Base-by-base conservation (phyloP, 2,888 invertebrate species). In the Rhingia rostrata region DNA sequence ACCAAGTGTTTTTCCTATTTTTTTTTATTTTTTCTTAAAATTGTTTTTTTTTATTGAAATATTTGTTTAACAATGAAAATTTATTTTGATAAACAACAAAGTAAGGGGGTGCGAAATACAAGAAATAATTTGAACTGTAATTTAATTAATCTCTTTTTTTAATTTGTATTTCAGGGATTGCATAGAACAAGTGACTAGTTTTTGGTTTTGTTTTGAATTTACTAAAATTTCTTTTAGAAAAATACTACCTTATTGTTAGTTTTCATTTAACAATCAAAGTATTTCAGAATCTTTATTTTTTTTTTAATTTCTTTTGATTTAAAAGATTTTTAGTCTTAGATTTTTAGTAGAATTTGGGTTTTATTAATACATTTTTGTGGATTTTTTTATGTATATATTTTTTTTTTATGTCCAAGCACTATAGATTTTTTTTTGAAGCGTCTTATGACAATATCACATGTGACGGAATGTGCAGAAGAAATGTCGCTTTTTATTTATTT, bases 291-390 rank as follows among this genome's bases (percentile, higher is more conserved):
- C 12, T 39, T 22, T 56, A 39, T 33, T 69, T 54, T 4, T 43
- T 30, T 33, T 35, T 67, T 32, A 35, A 49, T 67, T 70, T 77
- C 60, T 78, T 82, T 82, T 73, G 63, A 82, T 72, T 82, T 73
- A 77, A 77, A 72, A 72, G 61, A 67, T 77, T 45, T 63, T 72
- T 53, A 72, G 60, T 77, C 70, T 77, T 72, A 67, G 49, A 37
- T 41, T 33, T 66, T 72, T 47, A 61, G 41, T 66, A 67, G 30
- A 74, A 74, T 58, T 51, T 66, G 7, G n/a, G 32, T 51, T 54
- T 41, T 12, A 7, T 7, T 30, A 32, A n/a, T 33, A 7, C 51
- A 7, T 41, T 60, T 56, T 35, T 32, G 41, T 47, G 30, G n/a
- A 12, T 53, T 32, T 41, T 54, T 22, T 22, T 22, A 2, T 22